phyloP scores from a whole-genome alignment of 2,113 vertebrate genomes.

The Bolborhynchus lineola region DNA sequence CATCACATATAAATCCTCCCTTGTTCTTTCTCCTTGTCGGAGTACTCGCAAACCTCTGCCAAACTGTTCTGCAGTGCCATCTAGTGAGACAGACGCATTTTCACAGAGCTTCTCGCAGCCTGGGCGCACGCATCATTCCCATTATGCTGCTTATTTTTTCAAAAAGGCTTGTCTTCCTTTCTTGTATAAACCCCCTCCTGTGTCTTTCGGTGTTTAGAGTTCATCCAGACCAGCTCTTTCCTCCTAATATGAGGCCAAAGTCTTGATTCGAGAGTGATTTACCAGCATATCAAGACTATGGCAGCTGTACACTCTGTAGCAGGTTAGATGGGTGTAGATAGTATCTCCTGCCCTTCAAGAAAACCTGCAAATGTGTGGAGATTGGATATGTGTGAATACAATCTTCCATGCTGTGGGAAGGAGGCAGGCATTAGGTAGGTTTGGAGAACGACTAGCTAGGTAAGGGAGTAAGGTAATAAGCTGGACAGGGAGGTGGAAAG shows the following conservation, averaged over 20 bases:
- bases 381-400: background rate
- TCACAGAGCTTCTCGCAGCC: background rate
- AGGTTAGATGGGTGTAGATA: background rate
- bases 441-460: background rate
- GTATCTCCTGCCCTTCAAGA: background rate
- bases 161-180: background rate
- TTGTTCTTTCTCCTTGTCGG: background rate
- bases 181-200: background rate
- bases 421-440: background rate
- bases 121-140: too few species aligned
- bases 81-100: conserved; percentile 36
- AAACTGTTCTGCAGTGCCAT: conserved; percentile 49
- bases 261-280: background rate
- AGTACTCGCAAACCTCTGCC: background rate
- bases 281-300: background rate
- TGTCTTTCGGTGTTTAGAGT: background rate
- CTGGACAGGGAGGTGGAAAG: background rate
- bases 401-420: background rate
- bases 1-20: background rate
- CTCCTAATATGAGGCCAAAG: background rate
- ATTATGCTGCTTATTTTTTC: fast-evolving
- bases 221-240: background rate
- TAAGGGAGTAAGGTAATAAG: background rate
- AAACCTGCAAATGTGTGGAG: background rate
- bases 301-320: background rate